phyloP scores from a whole-genome alignment of 2,113 vertebrate genomes.

The Eptesicus fuscus region DNA sequence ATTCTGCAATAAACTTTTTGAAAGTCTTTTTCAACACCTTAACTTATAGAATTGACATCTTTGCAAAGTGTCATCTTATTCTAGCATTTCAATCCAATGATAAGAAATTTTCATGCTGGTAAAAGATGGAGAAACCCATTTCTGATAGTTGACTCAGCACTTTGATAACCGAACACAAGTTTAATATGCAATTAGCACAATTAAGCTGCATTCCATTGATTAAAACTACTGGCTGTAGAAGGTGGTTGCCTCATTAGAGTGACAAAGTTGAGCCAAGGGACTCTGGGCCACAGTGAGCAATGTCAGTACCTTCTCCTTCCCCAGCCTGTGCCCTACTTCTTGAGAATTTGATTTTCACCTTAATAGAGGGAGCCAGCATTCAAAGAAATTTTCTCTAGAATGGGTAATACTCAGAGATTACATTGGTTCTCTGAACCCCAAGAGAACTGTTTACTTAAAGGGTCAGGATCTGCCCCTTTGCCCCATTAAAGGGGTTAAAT shows the following conservation, averaged over 20 bases:
- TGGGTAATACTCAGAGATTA: not conserved
- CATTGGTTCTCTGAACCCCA: not conserved
- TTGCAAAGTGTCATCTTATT: not conserved
- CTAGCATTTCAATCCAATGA: slow-evolving; percentile 35
- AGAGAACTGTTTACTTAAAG: slow-evolving; percentile 3
- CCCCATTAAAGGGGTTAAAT: slow-evolving; percentile 52
- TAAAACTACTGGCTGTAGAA: slow-evolving; percentile 25
- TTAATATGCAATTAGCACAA: slow-evolving; percentile 58
- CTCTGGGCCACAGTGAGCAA: slow-evolving; percentile 2
- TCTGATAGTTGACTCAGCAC: not conserved
- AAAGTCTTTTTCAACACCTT: not conserved
- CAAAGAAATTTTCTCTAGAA: slow-evolving; percentile 44
- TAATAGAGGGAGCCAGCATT: slow-evolving; percentile 54
- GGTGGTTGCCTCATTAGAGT: slow-evolving; percentile 54
- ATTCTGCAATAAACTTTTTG: not conserved
- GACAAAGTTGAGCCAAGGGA: slow-evolving; percentile 57
- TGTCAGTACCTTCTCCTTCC: not conserved
- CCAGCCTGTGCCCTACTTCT: slow-evolving; percentile 32
- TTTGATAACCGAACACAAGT: not conserved
- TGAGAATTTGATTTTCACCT: slow-evolving; percentile 61
- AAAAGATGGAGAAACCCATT: not conserved
- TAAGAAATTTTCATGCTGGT: not conserved
- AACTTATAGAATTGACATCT: not conserved
- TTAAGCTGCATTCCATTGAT: slow-evolving; percentile 16
- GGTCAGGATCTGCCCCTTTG: not conserved